phyloP scores from a whole-genome alignment of 2,113 vertebrate genomes.

The Lota lota region DNA sequence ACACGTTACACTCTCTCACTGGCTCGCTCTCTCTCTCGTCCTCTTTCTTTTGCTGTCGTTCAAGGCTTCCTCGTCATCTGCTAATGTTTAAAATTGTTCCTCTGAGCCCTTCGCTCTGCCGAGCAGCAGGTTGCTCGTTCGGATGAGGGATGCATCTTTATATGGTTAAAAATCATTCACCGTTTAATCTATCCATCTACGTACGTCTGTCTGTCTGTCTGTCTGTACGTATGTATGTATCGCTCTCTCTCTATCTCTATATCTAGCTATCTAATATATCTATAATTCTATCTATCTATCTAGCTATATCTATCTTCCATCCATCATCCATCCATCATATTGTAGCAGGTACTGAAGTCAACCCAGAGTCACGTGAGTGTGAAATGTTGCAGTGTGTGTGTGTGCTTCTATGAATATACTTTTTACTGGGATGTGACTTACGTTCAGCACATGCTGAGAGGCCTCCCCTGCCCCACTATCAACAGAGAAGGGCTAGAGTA shows the following conservation, averaged over 20 bases:
- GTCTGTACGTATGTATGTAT: constrained; percentile 27
- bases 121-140: no score
- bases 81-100: constrained; percentile 85
- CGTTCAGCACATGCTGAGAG: constrained; percentile 5
- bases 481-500: background rate
- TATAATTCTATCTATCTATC: background rate
- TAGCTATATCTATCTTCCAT: background rate
- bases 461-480: constrained; percentile 2
- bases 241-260: background rate
- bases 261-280: background rate
- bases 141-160: no score
- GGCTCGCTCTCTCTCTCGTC: constrained; percentile 49
- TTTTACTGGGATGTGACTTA: no score
- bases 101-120: constrained; percentile 51
- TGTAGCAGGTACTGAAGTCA: no score
- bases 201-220: constrained; percentile 20
- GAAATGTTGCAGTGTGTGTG: background rate
- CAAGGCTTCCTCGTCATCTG: constrained; percentile 79
- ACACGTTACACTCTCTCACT: constrained; percentile 36
- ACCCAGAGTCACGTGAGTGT: no score
- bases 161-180: no score
- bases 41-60: constrained; percentile 50
- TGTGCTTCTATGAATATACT: background rate
- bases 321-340: background rate
- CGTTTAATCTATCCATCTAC: background rate